A percentile compares a stretch with the other conserved stretches of the same genome.
Conservation (phyloP, 1,140 invertebrate genomes). For the Eriocheir sinensis region DNA sequence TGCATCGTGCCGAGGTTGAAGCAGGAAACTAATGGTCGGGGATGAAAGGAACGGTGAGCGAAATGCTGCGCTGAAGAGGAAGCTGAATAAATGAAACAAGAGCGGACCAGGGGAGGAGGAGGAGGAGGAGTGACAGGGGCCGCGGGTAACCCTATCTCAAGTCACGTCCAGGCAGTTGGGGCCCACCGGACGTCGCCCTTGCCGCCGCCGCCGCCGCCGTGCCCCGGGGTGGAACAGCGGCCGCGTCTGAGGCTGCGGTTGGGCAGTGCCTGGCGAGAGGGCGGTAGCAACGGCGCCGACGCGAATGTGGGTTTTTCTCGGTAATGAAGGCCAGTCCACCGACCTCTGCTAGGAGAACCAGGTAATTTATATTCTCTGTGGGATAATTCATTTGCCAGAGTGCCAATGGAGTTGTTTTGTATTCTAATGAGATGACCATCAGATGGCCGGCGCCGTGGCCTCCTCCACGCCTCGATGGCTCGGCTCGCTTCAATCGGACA, state of each 20-base stretch:
- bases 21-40: slow-evolving; percentile 12
- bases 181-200: background rate
- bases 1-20: background rate
- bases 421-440: background rate
- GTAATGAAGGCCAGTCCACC: background rate
- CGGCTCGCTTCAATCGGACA: slow-evolving; percentile 13
- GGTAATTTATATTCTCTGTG: background rate
- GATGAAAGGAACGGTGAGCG: background rate
- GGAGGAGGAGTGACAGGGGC: background rate
- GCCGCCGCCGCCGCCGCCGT: too few species aligned
- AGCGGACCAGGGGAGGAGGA: background rate
- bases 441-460: background rate
- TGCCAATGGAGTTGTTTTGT: slow-evolving; percentile 32
- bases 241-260: background rate
- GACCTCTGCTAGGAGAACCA: background rate
- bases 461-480: background rate
- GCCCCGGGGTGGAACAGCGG: background rate
- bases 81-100: background rate
- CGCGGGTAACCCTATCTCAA: background rate
- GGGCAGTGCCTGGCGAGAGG: background rate
- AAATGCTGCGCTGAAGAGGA: background rate
- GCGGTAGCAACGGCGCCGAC: background rate
- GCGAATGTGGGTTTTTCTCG: slow-evolving; percentile 5
- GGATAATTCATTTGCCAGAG: slow-evolving; percentile 18
- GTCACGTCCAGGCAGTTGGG: background rate